Base-by-base conservation (phyloP, 2,113 vertebrate species). In the Shinisaurus crocodilurus region DNA sequence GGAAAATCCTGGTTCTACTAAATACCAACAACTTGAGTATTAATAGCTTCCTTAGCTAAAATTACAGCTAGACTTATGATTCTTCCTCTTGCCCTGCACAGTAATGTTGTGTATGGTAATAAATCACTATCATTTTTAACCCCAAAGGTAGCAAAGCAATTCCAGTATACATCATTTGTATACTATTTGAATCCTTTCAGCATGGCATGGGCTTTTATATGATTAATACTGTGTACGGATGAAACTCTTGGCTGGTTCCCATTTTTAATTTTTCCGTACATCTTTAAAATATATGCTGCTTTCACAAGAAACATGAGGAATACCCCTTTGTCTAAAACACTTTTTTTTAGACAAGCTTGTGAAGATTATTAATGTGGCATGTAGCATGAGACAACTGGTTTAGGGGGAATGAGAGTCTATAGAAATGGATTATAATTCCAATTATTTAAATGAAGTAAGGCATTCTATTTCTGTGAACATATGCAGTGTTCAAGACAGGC, bases 341-440 rank as follows among this genome's bases (percentile, higher is more conserved):
- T 77, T 63, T 63, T 43, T 65, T 77, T 43, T 65, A 63, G 40
- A 57, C 34, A 57, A 27, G 37, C 57, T 43, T 34, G 16, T 34
- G 16, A 18, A 77, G 57, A 48, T 85, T 32, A 18, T 85, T 85
- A 77, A 87, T 87, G 69, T 86, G 70, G 85, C 48, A 86, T 86
- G 72, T 87, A 63, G n/a, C 40, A 48, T 34, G 75, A 45, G 86
- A 65, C 12, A 79, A 45, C 48, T 13, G 6, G 80, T 67, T 67
- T 88, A 67, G 8, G 34, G 25, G 40, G 72, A 48, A 88, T 12
- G 43, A 50, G 23, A 67, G 18, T 13, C 37, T 43, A 48, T 88
- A 48, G 40, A 67, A 79, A 80, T 50, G 40, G 57, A 79, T 67
- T 67, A 15, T 54, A 23, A 88, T 76, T 88, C 20, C 37, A 79